Base-by-base conservation (phyloP, 1,140 invertebrate species). In the Drosophila baimaii region DNA sequence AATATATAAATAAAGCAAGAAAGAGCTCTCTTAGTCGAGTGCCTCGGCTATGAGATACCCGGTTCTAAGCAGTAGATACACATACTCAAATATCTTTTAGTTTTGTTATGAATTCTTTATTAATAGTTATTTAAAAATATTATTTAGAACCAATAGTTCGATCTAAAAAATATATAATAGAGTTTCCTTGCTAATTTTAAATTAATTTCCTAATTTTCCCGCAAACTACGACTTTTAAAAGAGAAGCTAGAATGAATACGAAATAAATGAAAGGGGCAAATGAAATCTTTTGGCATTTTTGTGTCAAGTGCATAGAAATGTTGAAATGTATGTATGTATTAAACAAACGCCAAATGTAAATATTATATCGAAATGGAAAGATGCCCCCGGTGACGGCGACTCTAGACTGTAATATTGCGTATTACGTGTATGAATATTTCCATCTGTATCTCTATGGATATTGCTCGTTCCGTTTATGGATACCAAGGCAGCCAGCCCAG, bases 401-500 rank as follows among this genome's bases (percentile, higher is more conserved):
- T 33, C 2, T 29, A 39, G n/a, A 1, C 17, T 25, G 25, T 39
- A n/a, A 37, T 37, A 7, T 37, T 37, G 9, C 31, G 56, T 37
- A 49, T 29, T 39, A 35, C 13, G n/a, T n/a, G 5, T 19, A 41
- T 35, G 31, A 63, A 69, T 52, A 41, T 52, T 33, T 35, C 12
- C 59, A 69, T 65, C 21, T 39, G 51, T 71, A 29, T 72, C 31
- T 49, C 15, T 41, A 47, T 49, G 27, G 64, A 56, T 27, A 59
- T 72, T 70, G 63, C 49, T 68, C 29, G 44, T 70, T 59, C 57
- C 44, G 29, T 51, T 59, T 72, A 71, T 72, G 69, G 52, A 59
- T 51, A 54, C 52, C 69, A 72, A 70, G 65, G 65, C 69, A 49
- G 69, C 31, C 66, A 49, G 68, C n/a, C 65, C 44, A 55, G 27